Base-by-base conservation (phyloP, 2,113 vertebrate species). In the Bubo bubo region DNA sequence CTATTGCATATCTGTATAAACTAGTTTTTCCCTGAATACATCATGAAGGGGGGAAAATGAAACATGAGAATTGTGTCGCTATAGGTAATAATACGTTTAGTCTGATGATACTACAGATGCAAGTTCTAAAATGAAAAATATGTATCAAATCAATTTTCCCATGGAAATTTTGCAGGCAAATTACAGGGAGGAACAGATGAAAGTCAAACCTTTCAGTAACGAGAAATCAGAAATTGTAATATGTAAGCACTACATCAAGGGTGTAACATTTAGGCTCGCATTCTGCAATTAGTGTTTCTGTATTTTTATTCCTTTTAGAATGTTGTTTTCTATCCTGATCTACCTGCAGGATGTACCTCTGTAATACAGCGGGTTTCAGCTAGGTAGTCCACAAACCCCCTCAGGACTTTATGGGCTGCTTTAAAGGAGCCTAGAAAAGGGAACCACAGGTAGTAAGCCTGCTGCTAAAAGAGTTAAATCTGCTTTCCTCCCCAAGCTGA, bases 61-160 rank as follows among this genome's bases (percentile, higher is more conserved):
- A 90, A 35, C 12, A 12, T 8, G 20, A 37, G 27, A 55, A 63
- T 45, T 32, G 3, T 76, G 35, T 86, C 7, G 1, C 59, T 88
- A 4, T 55, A 64, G 63, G 67, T 95, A 86, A 26, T 88, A 62
- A n/a, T 68, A 55, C 23, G 4, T 94, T 96, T 95, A 64, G 58
- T 82, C 34, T 86, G 60, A 80, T 72, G 75, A 45, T 94, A 79
- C 43, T 53, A 73, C 26, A 43, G 41, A 71, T 91, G 18, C 39
- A 67, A 79, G 45, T 77, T 96, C 53, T 85, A 22, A 95, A 98
- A 86, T 79, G 43, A 94, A 95, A 97, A 97, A 90, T 79, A 81
- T 34, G 17, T 94, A 84, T 91, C 73, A 81, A 93, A 93, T 95
- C 73, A 96, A 75, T 86, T 93, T 93, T 56, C 50, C 35, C 24